Conservation (phyloP, 1,140 invertebrate genomes). For the Trachymyrmex cornetzi region DNA sequence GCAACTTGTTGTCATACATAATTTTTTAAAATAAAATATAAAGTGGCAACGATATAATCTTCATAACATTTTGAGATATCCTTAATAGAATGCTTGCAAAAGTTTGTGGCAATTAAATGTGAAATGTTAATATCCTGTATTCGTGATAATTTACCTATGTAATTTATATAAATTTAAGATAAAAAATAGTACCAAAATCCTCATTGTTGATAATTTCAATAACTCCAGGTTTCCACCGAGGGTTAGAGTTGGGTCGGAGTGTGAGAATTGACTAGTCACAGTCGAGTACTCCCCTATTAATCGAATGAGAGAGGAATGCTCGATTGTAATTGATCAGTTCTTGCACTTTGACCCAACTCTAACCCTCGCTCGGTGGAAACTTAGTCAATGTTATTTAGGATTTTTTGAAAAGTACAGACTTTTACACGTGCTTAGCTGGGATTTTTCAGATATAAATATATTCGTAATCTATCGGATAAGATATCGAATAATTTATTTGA, state of each 20-base stretch:
- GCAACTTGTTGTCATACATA: not conserved
- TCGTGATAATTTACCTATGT: not conserved
- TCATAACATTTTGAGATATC: not conserved
- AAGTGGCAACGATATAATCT: not conserved
- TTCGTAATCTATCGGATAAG: not conserved
- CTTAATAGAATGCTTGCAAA: not conserved
- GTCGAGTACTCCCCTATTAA: no score
- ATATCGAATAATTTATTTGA: slow-evolving; percentile 11
- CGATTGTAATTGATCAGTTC: no score
- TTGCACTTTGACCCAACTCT: no score
- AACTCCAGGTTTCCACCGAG: no score
- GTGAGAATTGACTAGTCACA: no score
- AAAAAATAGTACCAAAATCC: not conserved
- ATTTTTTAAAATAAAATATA: not conserved
- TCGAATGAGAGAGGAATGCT: no score
- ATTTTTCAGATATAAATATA: not conserved
- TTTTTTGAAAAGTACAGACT: no score
- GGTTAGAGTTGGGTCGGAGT: no score
- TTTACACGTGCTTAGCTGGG: no score
- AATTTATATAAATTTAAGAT: not conserved
- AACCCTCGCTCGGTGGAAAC: no score
- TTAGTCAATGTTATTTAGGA: no score
- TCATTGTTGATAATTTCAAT: not conserved
- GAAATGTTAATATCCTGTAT: not conserved
- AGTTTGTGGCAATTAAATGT: not conserved